Evolutionary conservation across 2,797 vertebrate species (phyloP).

Genomic region (Poeciliopsis presidionis): DNA sequence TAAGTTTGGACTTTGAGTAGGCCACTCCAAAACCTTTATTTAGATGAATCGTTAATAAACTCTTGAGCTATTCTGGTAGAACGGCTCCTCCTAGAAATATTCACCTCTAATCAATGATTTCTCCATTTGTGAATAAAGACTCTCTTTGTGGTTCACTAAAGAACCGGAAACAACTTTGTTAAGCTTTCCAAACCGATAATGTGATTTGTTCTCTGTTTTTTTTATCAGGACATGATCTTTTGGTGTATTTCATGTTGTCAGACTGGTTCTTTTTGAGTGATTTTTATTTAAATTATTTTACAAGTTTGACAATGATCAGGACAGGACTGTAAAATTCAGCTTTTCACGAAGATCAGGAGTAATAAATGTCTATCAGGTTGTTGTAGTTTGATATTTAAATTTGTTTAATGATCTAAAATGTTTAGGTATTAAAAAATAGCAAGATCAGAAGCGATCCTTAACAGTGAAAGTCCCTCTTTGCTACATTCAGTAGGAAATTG

Average conservation of each 20-base stretch:
- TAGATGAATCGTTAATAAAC: background rate
- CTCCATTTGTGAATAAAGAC: background rate
- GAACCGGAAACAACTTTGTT: background rate
- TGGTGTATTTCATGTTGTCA: background rate
- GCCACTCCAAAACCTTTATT: background rate
- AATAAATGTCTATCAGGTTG: background rate
- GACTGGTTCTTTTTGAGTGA: background rate
- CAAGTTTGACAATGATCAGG: background rate
- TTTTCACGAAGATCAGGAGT: background rate
- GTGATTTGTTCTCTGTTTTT: background rate
- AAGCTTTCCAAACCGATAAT: background rate
- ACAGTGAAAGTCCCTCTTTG: background rate
- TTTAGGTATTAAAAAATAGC: background rate
- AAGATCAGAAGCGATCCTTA: background rate
- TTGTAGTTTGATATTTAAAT: background rate
- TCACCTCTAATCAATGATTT: background rate
- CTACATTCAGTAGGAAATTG: background rate
- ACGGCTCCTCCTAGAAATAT: background rate
- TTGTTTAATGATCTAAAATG: background rate
- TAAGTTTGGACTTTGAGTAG: background rate
- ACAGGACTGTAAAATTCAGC: background rate
- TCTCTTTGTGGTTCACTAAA: background rate
- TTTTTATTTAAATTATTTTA: background rate
- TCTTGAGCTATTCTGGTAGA: background rate
- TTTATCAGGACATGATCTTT: background rate